A percentile compares a stretch with the other conserved stretches of the same genome.
These are phyloP conservation scores for Peromyscus polionotus DNA, from an alignment of 2,113 vertebrate genomes.

Conservation along the genomic window DNA sequence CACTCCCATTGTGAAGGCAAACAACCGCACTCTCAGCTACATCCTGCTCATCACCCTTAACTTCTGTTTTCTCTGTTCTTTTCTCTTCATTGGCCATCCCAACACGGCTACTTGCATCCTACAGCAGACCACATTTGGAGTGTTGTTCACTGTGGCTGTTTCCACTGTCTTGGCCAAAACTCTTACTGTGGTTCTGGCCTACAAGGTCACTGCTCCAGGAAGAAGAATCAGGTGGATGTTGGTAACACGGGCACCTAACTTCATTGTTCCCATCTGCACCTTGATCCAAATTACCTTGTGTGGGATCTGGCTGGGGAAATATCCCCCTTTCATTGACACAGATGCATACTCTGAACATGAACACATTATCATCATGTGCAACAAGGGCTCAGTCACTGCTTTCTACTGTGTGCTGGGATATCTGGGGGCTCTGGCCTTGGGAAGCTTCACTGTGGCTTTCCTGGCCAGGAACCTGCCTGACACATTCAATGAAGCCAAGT, in stretches of 20 bases:
- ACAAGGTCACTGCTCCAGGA: background rate
- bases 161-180: conserved; percentile 5
- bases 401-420: background rate
- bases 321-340: background rate
- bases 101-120: background rate
- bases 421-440: background rate
- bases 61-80: background rate
- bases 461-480: background rate
- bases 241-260: background rate
- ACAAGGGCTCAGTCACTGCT: background rate
- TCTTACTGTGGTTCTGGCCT: background rate
- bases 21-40: background rate
- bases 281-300: background rate
- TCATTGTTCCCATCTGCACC: background rate
- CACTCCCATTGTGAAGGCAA: conserved; percentile 4
- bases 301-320: background rate
- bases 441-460: background rate
- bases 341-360: background rate
- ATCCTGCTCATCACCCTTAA: background rate
- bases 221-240: background rate
- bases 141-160: background rate
- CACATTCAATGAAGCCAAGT: background rate
- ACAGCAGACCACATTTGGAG: conserved; percentile 5
- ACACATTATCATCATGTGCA: background rate
- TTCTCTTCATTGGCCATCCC: background rate